A percentile compares a stretch with the other conserved stretches of the same genome.
Evolutionary conservation across 1,140 invertebrate genomes (phyloP).

Genomic region (Bombus vancouverensis): DNA sequence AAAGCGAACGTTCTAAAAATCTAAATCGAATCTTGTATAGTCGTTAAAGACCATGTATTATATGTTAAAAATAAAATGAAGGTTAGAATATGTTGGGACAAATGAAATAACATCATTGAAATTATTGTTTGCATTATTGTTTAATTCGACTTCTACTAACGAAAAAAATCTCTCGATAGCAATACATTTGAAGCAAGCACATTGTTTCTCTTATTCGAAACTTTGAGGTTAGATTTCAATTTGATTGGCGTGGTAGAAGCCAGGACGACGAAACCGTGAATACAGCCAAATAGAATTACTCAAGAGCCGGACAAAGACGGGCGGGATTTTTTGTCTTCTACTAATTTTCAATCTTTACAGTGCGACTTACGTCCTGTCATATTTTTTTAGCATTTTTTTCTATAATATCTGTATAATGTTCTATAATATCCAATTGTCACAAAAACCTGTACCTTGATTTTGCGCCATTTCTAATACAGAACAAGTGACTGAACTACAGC

Average conservation of each 20-base stretch:
- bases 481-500: slow-evolving; percentile 46
- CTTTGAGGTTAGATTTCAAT: slow-evolving; percentile 67
- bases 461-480: slow-evolving; percentile 46
- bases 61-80: neutral
- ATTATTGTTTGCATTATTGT: slow-evolving; percentile 7
- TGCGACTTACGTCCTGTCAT: slow-evolving; percentile 23
- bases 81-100: neutral
- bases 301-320: slow-evolving; percentile 68
- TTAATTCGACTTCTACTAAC: slow-evolving; percentile 3
- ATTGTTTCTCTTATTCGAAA: slow-evolving; percentile 28
- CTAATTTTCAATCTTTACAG: slow-evolving; percentile 30
- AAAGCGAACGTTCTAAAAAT: neutral
- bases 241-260: slow-evolving; percentile 81
- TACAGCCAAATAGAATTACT: slow-evolving; percentile 76
- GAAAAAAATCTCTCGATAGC: neutral
- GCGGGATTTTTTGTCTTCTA: slow-evolving; percentile 45
- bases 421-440: slow-evolving; percentile 8
- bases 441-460: slow-evolving; percentile 39
- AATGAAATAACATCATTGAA: neutral
- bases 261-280: slow-evolving; percentile 78
- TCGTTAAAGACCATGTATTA: neutral
- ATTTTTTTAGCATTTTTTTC: slow-evolving; percentile 17
- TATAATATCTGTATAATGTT: neutral
- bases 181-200: neutral
- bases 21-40: neutral